These are phyloP conservation scores for Falco concolor DNA, from an alignment of 2,797 vertebrate genomes.

Conservation along the genomic window DNA sequence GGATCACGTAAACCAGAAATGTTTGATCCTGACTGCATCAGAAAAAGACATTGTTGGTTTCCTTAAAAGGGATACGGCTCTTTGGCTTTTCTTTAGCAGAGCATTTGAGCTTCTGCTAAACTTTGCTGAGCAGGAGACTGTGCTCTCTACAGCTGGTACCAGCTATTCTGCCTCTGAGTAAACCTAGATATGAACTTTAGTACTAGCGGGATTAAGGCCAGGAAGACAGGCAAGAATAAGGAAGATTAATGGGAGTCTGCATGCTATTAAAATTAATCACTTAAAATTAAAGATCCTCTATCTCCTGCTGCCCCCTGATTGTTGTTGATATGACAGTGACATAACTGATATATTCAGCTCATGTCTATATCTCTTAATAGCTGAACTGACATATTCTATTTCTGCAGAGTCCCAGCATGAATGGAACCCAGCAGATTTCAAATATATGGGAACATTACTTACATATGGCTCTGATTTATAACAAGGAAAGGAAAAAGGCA, in stretches of 20 bases:
- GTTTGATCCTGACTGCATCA: background rate
- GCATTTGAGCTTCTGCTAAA: background rate
- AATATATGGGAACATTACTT: background rate
- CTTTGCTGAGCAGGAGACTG: background rate
- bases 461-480: background rate
- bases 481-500: background rate
- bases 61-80: background rate
- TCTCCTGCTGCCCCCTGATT: background rate
- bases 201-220: background rate
- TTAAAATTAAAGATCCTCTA: conserved; percentile 15
- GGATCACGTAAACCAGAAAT: background rate
- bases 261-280: conserved; percentile 2
- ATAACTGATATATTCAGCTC: background rate
- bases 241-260: background rate
- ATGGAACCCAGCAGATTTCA: background rate
- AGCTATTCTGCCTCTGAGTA: background rate
- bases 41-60: rapidly evolving
- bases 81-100: background rate
- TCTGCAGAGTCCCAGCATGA: background rate
- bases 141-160: background rate
- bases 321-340: conserved; percentile 13
- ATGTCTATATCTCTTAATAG: background rate
- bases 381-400: background rate
- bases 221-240: background rate
- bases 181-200: background rate